Conservation (phyloP, 2,113 vertebrate genomes). For the Pardalotus punctatus region DNA sequence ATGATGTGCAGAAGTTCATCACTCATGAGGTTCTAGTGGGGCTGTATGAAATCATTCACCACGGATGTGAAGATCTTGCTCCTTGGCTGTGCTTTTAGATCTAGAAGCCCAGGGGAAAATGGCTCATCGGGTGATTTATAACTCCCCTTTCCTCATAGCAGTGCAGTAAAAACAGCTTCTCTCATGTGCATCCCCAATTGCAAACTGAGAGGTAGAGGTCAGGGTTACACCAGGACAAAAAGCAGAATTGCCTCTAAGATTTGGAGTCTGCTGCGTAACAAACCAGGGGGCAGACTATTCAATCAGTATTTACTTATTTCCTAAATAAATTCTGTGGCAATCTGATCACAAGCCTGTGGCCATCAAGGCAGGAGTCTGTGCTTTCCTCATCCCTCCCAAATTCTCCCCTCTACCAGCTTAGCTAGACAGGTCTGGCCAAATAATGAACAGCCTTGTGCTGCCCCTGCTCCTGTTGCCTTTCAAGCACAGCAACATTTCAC, state of each 20-base stretch:
- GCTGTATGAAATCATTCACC: background rate
- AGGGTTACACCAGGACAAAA: background rate
- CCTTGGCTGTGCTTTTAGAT: background rate
- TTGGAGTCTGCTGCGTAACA: background rate
- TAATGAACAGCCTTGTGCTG: background rate
- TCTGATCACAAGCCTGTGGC: background rate
- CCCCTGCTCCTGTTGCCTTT: background rate
- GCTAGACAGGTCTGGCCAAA: background rate
- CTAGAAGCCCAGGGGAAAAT: background rate
- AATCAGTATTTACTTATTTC: background rate
- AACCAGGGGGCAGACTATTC: background rate
- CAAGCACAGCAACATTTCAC: background rate
- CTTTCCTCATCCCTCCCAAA: background rate
- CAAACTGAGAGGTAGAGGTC: background rate
- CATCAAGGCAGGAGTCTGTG: background rate
- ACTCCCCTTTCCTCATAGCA: background rate
- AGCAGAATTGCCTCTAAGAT: background rate
- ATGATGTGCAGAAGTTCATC: background rate
- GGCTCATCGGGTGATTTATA: background rate
- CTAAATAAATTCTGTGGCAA: background rate
- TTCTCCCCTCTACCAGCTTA: background rate
- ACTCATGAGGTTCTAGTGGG: background rate
- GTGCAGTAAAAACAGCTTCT: accelerated
- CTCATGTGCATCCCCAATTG: accelerated
- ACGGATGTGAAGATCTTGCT: background rate